These are phyloP conservation scores for Lamellibrachia columna DNA, from an alignment of 2,888 invertebrate species.

Conservation along the genomic window DNA sequence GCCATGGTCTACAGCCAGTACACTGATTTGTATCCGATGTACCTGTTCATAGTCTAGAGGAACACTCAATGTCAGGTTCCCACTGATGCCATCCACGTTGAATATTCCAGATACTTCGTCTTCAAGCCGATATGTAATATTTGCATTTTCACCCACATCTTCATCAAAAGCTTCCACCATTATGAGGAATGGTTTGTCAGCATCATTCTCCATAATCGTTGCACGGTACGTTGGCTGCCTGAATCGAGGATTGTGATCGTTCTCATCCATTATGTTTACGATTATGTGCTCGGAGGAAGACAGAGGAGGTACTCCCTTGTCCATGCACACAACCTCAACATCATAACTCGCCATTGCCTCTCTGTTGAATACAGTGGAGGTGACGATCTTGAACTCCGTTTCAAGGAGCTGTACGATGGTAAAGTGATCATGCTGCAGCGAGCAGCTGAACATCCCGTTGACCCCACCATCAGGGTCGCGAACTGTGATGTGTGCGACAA, in stretches of 20 bases:
- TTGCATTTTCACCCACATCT: conserved; percentile 52
- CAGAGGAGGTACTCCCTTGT: conserved; percentile 35
- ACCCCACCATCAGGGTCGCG: conserved; percentile 30
- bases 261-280: conserved; percentile 38
- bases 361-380: conserved; percentile 34
- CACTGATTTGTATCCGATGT: conserved; percentile 44
- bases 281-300: conserved; percentile 26
- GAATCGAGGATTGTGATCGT: conserved; percentile 40
- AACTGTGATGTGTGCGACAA: conserved; percentile 28
- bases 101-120: conserved; percentile 23
- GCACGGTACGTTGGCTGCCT: conserved; percentile 32
- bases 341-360: conserved; percentile 33
- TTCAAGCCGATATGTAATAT: conserved; percentile 48
- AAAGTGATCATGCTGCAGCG: conserved; percentile 53
- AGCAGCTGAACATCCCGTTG: conserved; percentile 33
- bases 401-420: conserved; percentile 43
- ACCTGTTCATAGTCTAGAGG: conserved; percentile 34
- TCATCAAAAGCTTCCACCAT: conserved; percentile 37
- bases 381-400: conserved; percentile 36
- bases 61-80: conserved; percentile 31
- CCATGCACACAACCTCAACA: conserved; percentile 36
- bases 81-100: conserved; percentile 33
- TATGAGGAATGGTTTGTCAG: conserved; percentile 29
- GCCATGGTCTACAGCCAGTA: conserved; percentile 55
- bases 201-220: conserved; percentile 36